Percentiles rank a stretch among this genome's conserved stretches.
Conservation (phyloP, 2,888 invertebrate species). For the Plebejus melissa region DNA sequence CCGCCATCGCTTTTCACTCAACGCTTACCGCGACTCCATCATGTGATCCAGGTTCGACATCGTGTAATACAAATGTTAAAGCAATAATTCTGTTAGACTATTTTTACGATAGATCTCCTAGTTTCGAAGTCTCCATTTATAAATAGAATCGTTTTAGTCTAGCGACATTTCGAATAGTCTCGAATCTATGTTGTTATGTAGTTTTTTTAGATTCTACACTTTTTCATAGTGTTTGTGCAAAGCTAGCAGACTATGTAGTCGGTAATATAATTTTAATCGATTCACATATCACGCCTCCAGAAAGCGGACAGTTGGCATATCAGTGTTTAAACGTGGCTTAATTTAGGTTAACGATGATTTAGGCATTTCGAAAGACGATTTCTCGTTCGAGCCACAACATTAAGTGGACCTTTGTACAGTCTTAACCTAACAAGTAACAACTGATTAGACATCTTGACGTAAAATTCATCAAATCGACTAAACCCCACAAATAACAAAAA, state of each 20-base stretch:
- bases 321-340: constrained; percentile 51
- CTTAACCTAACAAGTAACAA: constrained; percentile 11
- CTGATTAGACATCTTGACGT: neutral
- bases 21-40: constrained; percentile 47
- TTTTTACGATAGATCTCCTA: constrained; percentile 47
- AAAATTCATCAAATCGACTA: constrained; percentile 1
- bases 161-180: constrained; percentile 29
- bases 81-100: constrained; percentile 71
- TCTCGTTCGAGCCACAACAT: neutral
- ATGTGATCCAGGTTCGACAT: neutral
- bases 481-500: constrained; percentile 7
- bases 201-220: constrained; percentile 29
- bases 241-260: constrained; percentile 28
- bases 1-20: constrained; percentile 58
- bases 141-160: constrained; percentile 50
- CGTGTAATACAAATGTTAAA: constrained; percentile 52
- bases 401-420: neutral
- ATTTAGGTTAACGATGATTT: constrained; percentile 31
- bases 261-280: constrained; percentile 32
- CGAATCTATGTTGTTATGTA: constrained; percentile 33
- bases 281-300: constrained; percentile 68
- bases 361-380: constrained; percentile 11
- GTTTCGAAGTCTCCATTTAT: constrained; percentile 35
- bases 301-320: constrained; percentile 64
- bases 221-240: constrained; percentile 27